Evolutionary conservation across 2,797 vertebrate species (phyloP), one percentile per base, ranked within the genome.

Genomic region (Gymnocypris eckloni): DNA sequence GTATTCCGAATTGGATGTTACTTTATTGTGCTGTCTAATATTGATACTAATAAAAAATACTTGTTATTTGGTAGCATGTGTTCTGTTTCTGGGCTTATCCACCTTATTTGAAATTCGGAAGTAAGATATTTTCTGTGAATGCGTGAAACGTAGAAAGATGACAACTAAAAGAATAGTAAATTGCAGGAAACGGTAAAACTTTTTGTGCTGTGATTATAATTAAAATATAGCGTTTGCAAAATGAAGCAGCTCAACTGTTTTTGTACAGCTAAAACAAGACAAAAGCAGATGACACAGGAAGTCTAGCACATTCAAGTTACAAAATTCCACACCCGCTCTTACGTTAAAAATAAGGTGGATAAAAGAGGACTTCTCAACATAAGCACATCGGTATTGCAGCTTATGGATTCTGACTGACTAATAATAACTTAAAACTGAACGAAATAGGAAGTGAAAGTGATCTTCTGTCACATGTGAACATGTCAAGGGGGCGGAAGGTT

Each of bases 371-470:
- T 70, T 54, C 20, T 70, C 13, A n/a, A 83, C 11, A 25, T 9
- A 8, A 18, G 15, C 9, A 6, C 10, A 28, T 28, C 28, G 28
- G 28, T 39, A 59, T 82, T 43, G 33, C 52, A 73, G 22, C 69
- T 9, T 52, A 79, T 79, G 37, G n/a, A 22, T 56, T 72, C 20
- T 71, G 25, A 52, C 16, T 37, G 33, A 54, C 13, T 70, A 77
- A 43, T 50, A 82, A 67, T 81, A 52, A 69, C 77, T 37, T 61
- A 56, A 41, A 66, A 48, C 39, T 79, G 59, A 84, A 16, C 3
- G 2, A 81, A 85, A 86, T 54, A 76, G 69, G 41, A 83, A 75
- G n/a, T 86, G 85, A 86, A 79, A 87, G 64, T 56, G 50, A 82
- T 77, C 39, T 66, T 28, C 70, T 69, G 61, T 80, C 45, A 83